Percentiles rank a stretch among this genome's conserved stretches.
These are phyloP conservation scores for Poliocrania exsul DNA, from an alignment of 2,797 vertebrate species.

Conservation along the genomic window DNA sequence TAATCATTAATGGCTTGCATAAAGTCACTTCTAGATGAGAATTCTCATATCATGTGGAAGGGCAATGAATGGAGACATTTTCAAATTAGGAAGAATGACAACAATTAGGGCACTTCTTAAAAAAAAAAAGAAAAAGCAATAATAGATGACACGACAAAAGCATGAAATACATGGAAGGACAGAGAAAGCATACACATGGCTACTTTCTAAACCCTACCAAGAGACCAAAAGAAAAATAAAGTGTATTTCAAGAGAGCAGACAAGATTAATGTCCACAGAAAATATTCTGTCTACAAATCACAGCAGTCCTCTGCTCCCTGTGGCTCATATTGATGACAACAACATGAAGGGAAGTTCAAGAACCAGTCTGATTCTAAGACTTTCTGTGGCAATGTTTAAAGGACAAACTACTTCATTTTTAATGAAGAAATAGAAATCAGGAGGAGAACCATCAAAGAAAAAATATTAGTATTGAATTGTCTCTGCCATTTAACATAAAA, in stretches of 20 bases:
- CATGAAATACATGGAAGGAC: neutral
- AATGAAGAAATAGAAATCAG: neutral
- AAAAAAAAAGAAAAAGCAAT: neutral
- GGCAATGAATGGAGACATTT: slow-evolving; percentile 2
- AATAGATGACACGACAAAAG: neutral
- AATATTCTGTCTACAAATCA: neutral
- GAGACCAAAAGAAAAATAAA: neutral
- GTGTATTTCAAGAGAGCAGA: neutral
- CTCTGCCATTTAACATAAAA: neutral
- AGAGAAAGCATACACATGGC: neutral
- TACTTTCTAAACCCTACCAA: neutral
- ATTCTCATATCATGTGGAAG: neutral
- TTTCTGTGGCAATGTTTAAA: neutral
- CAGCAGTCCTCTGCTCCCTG: neutral
- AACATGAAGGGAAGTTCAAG: neutral
- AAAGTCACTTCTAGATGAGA: neutral
- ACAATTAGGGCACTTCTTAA: neutral
- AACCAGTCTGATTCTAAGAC: neutral
- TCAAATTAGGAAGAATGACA: slow-evolving; percentile 25
- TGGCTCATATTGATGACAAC: neutral
- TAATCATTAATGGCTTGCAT: slow-evolving; percentile 15
- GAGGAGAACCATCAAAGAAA: neutral
- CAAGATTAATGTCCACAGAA: neutral
- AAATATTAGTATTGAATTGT: neutral
- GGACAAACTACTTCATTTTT: neutral